Evolutionary conservation across 2,113 vertebrate genomes (phyloP), one percentile per base, ranked within the genome.

Genomic region (Charadrius vociferus): DNA sequence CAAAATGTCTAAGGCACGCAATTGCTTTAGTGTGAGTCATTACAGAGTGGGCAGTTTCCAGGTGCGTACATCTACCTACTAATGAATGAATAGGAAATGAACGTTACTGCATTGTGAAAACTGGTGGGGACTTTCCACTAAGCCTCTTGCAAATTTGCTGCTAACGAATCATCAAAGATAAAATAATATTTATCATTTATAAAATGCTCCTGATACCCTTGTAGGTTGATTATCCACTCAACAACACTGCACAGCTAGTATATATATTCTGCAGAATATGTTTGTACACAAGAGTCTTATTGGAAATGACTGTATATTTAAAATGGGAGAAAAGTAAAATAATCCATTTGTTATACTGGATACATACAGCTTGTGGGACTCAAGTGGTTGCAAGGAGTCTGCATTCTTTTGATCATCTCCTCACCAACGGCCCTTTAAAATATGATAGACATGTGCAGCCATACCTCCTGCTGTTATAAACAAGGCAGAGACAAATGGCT

Each of bases 401-500:
- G 79, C 17, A 7, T 47, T 52, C 34, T 67, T 90, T 95, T 58
- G 58, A 77, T 93, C 72, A 22, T 36, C 55, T 85, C 26, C 37
- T 65, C 70, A 39, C 34, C 73, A 73, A 61, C 12, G 45, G 29
- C 34, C 56, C 52, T 84, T 90, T 86, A 56, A 92, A 53, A 49
- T 30, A 55, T 61, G 62, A 75, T 47, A 77, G 96, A 80, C 81
- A 1, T 32, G 45, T n/a, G 62, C 66, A 83, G 43, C 72, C 71
- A 30, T 79, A 80, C 41, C 65, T 86, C 88, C 93, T 68, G 71
- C 88, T 62, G 81, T 5, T 84, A 79, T 6, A 77, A 93, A 90
- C 85, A 63, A 93, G 88, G 78, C 94, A 87, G n/a, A 81, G 90
- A 93, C 58, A 86, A 96, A 72, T 12, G 79, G 43, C 49, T 83